phyloP scores from a whole-genome alignment of 2,113 vertebrate genomes.

The Noctilio leporinus region DNA sequence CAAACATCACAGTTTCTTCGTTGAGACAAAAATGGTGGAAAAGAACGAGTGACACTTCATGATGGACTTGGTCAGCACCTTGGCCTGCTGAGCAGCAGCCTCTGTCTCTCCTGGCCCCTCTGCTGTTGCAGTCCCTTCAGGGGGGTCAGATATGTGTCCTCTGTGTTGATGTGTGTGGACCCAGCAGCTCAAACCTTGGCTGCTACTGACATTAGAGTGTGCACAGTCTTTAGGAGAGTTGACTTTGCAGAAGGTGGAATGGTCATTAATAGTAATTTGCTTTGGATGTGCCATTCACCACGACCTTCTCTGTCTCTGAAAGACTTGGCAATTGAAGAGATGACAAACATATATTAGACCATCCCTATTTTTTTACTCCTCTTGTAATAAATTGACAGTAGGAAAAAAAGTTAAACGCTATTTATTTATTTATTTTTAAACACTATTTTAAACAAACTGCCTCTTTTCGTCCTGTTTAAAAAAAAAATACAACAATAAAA shows the following conservation, averaged over 20 bases:
- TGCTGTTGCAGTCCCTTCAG: not conserved
- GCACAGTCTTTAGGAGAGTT: not conserved
- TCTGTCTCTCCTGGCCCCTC: not conserved
- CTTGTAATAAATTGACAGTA: not conserved
- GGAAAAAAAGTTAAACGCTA: not conserved
- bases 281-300: not conserved
- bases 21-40: not conserved
- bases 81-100: rapidly evolving
- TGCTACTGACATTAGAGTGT: not conserved
- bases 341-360: not conserved
- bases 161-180: not conserved
- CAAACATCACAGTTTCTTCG: not conserved
- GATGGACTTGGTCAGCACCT: not conserved
- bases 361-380: not conserved
- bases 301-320: not conserved
- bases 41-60: not conserved
- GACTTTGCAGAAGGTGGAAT: not conserved
- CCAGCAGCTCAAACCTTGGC: not conserved
- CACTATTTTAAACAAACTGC: not conserved
- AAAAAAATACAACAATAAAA: not conserved
- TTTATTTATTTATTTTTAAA: too few relatives aligned
- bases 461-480: not conserved
- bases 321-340: too few relatives aligned
- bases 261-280: too few relatives aligned
- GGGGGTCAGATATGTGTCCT: rapidly evolving